Percentiles rank a stretch among this genome's conserved stretches.
Evolutionary conservation across 2,888 invertebrate species (phyloP).

Genomic region (Nasonovia ribisnigri): DNA sequence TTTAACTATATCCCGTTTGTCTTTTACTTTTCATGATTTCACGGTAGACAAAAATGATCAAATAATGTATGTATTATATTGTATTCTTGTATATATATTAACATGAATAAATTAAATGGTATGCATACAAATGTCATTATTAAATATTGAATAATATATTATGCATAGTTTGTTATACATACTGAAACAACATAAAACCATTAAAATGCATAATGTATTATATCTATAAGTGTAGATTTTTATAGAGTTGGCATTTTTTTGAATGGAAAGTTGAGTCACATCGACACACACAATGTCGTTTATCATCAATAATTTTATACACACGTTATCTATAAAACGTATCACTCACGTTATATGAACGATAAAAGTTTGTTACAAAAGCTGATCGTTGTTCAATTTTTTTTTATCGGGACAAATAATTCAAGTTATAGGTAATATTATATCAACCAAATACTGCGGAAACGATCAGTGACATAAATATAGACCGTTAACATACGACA

Average conservation of each 20-base stretch:
- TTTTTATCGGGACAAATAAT: neutral
- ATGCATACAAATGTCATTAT: neutral
- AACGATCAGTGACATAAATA: neutral
- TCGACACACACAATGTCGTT: neutral
- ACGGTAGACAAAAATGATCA: neutral
- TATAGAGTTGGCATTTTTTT: neutral
- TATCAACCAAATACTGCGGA: neutral
- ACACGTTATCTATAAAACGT: neutral
- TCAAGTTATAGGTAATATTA: neutral
- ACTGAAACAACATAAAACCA: neutral
- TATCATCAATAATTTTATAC: neutral
- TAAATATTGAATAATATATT: neutral
- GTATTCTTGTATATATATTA: neutral
- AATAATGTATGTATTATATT: neutral
- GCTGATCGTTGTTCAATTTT: neutral
- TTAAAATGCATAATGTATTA: neutral
- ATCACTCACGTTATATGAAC: neutral
- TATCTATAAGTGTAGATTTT: neutral
- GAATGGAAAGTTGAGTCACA: neutral
- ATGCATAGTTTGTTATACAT: neutral
- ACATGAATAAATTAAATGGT: neutral
- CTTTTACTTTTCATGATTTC: neutral
- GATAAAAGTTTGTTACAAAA: neutral
- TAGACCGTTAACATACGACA: neutral
- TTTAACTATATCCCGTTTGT: neutral